A percentile compares a stretch with the other conserved stretches of the same genome.
These are phyloP conservation scores for Conus betulinus DNA, from an alignment of 1,140 invertebrate genomes.

Conservation along the genomic window DNA sequence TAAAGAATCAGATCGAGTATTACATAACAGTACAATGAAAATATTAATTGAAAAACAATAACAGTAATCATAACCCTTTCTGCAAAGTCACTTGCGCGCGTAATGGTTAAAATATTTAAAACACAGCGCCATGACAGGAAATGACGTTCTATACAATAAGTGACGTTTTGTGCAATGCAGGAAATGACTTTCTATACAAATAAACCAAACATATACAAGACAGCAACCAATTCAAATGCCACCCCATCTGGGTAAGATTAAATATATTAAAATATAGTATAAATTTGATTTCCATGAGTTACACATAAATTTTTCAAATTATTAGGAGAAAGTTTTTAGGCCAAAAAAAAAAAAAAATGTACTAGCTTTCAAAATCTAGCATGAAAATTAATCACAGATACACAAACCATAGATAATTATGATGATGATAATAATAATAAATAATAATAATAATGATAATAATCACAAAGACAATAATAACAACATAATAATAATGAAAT, in stretches of 20 bases:
- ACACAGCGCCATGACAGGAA: not conserved
- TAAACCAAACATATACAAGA: constrained; percentile 4
- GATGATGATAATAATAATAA: too few relatives aligned
- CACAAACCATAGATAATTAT: too few relatives aligned
- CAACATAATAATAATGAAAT: too few relatives aligned
- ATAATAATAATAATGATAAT: not conserved
- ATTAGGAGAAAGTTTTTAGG: not conserved
- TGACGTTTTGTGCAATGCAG: not conserved
- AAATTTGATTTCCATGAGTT: not conserved
- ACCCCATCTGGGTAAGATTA: not conserved
- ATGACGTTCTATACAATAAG: not conserved
- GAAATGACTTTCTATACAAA: not conserved
- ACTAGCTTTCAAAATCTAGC: too few relatives aligned
- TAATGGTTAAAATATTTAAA: not conserved
- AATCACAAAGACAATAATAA: not conserved
- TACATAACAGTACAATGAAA: constrained; percentile 8
- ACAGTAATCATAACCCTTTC: not conserved
- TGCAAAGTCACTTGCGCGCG: not conserved
- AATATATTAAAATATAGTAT: not conserved
- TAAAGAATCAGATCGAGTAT: not conserved
- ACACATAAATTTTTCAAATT: not conserved
- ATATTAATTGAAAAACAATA: not conserved
- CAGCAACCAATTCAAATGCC: constrained; percentile 3
- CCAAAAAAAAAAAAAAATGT: not conserved
- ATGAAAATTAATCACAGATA: too few relatives aligned